A percentile compares a stretch with the other conserved stretches of the same genome.
Evolutionary conservation across 2,113 vertebrate species (phyloP).

Genomic region (Gymnogyps californianus): DNA sequence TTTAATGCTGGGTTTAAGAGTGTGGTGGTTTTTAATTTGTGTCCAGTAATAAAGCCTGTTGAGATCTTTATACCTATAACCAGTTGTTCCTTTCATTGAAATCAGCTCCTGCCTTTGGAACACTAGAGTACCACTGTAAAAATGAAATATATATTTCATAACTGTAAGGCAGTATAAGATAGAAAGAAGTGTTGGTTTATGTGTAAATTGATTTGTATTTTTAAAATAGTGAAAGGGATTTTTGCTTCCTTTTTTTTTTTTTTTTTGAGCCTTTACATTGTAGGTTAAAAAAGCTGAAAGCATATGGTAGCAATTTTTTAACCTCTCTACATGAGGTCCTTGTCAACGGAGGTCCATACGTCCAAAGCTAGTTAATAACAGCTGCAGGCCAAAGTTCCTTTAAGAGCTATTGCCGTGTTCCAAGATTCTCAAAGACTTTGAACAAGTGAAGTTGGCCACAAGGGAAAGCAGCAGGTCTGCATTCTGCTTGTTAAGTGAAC

Average conservation of each 20-base stretch:
- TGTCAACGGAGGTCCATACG: conserved; percentile 45
- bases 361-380: conserved; percentile 67
- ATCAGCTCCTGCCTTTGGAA: background rate
- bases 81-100: background rate
- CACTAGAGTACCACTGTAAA: background rate
- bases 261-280: background rate
- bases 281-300: conserved; percentile 53
- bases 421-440: conserved; percentile 54
- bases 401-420: conserved; percentile 34
- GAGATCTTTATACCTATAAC: background rate
- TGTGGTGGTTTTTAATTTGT: conserved; percentile 14
- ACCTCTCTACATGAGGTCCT: conserved; percentile 46
- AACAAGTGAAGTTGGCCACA: conserved; percentile 61
- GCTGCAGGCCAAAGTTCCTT: conserved; percentile 58
- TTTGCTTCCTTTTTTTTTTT: background rate
- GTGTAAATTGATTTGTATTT: background rate
- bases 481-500: conserved; percentile 58
- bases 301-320: conserved; percentile 66
- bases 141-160: background rate
- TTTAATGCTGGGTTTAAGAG: background rate
- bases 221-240: background rate
- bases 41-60: background rate
- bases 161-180: background rate
- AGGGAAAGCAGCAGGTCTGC: conserved; percentile 44
- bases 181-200: background rate